Evolutionary conservation across 2,888 invertebrate species (phyloP).

Genomic region (Antheraea yamamai): DNA sequence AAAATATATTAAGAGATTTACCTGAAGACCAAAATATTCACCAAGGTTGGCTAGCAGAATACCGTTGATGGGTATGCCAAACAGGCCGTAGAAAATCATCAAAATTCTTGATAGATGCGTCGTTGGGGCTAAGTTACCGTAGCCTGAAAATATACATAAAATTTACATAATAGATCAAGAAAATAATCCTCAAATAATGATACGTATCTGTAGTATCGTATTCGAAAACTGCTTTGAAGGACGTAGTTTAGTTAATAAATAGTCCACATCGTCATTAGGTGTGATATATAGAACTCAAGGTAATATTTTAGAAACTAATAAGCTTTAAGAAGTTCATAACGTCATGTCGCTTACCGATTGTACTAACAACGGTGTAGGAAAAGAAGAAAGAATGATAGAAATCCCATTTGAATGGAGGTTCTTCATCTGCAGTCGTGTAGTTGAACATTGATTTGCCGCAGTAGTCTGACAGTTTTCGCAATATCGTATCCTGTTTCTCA

Average conservation of each 20-base stretch:
- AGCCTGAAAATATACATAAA: constrained; percentile 80
- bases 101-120: constrained; percentile 90
- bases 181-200: background rate
- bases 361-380: constrained; percentile 94
- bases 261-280: too few species aligned
- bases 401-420: constrained; percentile 88
- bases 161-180: background rate
- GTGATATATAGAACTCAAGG: too few species aligned
- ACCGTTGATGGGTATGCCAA: constrained; percentile 93
- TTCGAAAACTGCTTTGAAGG: too few species aligned
- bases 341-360: constrained; percentile 85
- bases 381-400: constrained; percentile 96
- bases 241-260: too few species aligned
- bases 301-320: too few species aligned
- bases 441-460: constrained; percentile 89
- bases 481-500: constrained; percentile 81
- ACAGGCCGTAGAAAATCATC: constrained; percentile 93
- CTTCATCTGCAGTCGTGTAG: constrained; percentile 83
- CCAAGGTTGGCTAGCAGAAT: constrained; percentile 90
- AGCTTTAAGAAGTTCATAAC: background rate
- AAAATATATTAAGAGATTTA: constrained; percentile 58
- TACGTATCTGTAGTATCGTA: too few species aligned
- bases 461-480: constrained; percentile 85
- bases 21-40: constrained; percentile 91
- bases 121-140: constrained; percentile 94